Evolutionary conservation across 2,113 vertebrate species (phyloP), one percentile per base, ranked within the genome.

Genomic region (Paradoxurus hermaphroditus): DNA sequence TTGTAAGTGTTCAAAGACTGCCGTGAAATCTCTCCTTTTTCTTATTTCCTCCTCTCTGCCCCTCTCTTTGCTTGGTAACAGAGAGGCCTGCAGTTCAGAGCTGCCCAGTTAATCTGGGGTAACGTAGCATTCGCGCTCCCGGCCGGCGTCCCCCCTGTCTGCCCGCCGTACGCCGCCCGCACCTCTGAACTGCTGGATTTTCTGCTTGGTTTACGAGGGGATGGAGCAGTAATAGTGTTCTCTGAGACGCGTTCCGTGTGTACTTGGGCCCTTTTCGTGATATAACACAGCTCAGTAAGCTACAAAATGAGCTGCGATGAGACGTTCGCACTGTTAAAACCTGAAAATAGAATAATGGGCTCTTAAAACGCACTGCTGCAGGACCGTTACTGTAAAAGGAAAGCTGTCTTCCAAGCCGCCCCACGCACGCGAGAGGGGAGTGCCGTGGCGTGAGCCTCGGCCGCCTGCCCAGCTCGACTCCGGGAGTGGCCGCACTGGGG

Each of bases 281-380:
- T 63, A 19, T 73, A 67, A 88, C 59, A 65, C 68, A 96, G 96
- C 91, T 94, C 95, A 77, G 56, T 93, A 91, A 95, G 89, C 89
- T 65, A 36, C 65, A 51, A 75, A 96, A 95, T 93, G 96, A 97
- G 93, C 90, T 36, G 44, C 70, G 44, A 0, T 29, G 91, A 96
- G 93, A 96, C 53, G 39, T 62, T 96, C 68, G 72, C 82, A 81
- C 81, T 44, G 72, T 73, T 78, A 51, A 63, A 41, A 68, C 86
- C 95, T 44, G 78, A 68, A 82, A 67, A 77, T 53, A 82, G 91
- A 73, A 90, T 44, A 65, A 88, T 14, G 34, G 81, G 41, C 63
- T 75, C 62, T 94, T 62, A 51, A 53, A 53, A 85, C 15, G 70
- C 9, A 2, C 2, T 4, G 4, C 87, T 5, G 16, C 67, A n/a